Conservation (phyloP, 2,797 vertebrate species). For the Sebastes taczanowskii region DNA sequence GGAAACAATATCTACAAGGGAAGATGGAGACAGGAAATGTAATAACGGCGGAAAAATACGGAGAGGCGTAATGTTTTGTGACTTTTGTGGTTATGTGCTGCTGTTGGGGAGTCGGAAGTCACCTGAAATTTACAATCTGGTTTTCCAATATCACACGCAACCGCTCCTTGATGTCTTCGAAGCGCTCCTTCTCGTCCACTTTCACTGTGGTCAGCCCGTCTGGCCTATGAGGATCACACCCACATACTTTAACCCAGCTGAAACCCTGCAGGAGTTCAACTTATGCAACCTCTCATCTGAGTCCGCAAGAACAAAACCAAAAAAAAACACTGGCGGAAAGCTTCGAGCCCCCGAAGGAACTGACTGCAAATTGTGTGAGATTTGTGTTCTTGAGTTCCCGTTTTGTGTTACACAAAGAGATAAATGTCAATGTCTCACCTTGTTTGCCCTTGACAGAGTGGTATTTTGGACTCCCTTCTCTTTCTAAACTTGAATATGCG, state of each 20-base stretch:
- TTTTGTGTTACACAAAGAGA: constrained; percentile 41
- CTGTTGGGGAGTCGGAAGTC: constrained; percentile 16
- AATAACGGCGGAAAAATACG: neutral
- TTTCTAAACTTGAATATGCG: constrained; percentile 97
- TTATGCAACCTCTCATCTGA: constrained; percentile 36
- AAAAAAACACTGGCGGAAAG: constrained; percentile 24
- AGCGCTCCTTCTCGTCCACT: constrained; percentile 98
- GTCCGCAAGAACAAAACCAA: constrained; percentile 6
- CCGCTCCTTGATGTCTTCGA: constrained; percentile 98
- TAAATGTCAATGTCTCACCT: constrained; percentile 88
- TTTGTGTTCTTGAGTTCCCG: constrained; percentile 21
- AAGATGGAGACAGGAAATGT: constrained; percentile 25
- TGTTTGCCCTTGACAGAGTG: constrained; percentile 85
- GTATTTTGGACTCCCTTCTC: constrained; percentile 93
- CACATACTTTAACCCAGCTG: constrained; percentile 42
- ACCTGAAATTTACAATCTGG: constrained; percentile 99
- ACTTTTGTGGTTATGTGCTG: neutral
- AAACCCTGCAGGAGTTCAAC: constrained; percentile 21
- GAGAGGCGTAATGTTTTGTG: neutral
- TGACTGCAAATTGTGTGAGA: constrained; percentile 27
- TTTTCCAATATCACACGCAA: constrained; percentile 97
- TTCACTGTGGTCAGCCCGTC: constrained; percentile 98
- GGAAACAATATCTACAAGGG: constrained; percentile 94
- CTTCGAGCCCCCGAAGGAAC: constrained; percentile 20
- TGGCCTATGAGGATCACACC: constrained; percentile 84